Evolutionary conservation across 2,113 vertebrate genomes (phyloP), one percentile per base, ranked within the genome.

Genomic region (Brachyhypopomus occidentalis): DNA sequence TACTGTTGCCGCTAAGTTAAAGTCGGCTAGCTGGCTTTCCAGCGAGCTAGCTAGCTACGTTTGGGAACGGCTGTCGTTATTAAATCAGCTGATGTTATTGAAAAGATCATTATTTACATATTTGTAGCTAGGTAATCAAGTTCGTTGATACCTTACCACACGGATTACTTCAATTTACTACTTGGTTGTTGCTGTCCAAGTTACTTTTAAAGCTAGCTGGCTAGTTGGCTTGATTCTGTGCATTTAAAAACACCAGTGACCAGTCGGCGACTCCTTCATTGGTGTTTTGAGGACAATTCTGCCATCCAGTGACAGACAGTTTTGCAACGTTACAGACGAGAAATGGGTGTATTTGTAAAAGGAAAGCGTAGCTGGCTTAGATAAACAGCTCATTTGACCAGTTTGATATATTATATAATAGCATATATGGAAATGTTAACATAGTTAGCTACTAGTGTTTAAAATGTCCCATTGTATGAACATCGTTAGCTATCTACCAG

Each of bases 301-400:
- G 77, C 77, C 77, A 79, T 72, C 77, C 67, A 79, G 77, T 56
- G 77, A 38, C 77, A 16, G 5, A 12, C 77, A 16, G 52, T 2
- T 70, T 58, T 20, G 34, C 17, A 12, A 25, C 59, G 30, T 0
- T n/a, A 41, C 58, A 75, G 25, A 11, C 45, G 45, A 52, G 45
- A 52, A 52, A 14, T 12, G 3, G 30, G 30, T 30, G 30, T 30
- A 30, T 30, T 30, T 30, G 30, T 30, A 30, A 30, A 30, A 2
- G 30, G 30, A 30, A 30, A 30, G 3, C 30, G 12, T 52, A 52
- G 12, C 9, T 48, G 11, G 41, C 45, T 52, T 52, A 52, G 12
- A 8, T 38, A 38, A 38, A 3, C 11, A 48, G 1, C 41, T 11
- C 8, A 9, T 52, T 52, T 52, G 45, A 52, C 9, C 45, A 6